Percentiles rank a stretch among this genome's conserved stretches.
phyloP scores from a whole-genome alignment of 2,797 vertebrate genomes.

The Pseudochirops corinnae region DNA sequence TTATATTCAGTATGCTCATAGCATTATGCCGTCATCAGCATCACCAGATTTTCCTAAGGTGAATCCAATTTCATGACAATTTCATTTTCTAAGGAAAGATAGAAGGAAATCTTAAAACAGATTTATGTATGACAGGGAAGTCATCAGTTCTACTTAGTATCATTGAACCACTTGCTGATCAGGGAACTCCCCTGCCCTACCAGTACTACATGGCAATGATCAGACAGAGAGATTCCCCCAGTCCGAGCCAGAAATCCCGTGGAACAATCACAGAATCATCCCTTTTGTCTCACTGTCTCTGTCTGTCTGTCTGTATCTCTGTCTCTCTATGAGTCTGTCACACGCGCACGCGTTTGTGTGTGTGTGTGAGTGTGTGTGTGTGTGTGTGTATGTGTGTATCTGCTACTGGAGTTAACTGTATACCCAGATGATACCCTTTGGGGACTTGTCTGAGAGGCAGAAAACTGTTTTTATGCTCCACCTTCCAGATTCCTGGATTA shows the following conservation, averaged over 20 bases:
- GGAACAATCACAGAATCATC: neutral
- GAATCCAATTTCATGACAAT: neutral
- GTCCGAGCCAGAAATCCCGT: neutral
- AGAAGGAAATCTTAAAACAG: neutral
- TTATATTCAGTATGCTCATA: neutral
- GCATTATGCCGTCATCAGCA: neutral
- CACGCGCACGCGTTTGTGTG: too few species aligned
- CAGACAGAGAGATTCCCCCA: neutral
- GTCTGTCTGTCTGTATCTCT: too few species aligned
- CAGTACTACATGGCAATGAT: neutral
- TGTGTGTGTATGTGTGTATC: neutral
- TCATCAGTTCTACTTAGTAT: neutral
- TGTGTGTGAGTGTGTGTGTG: too few species aligned
- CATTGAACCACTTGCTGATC: neutral
- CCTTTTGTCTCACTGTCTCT: neutral
- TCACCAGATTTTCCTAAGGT: neutral
- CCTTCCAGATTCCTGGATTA: conserved; percentile 62
- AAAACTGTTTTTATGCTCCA: conserved; percentile 68
- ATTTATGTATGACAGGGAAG: neutral
- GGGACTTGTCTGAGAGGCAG: conserved; percentile 52
- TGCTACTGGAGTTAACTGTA: neutral
- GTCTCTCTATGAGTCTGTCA: too few species aligned
- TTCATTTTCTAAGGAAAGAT: neutral
- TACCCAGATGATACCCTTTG: conserved; percentile 43
- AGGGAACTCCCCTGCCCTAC: neutral